Percentiles rank a stretch among this genome's conserved stretches.
These are phyloP conservation scores for Macrotis lagotis DNA, from an alignment of 2,113 vertebrate genomes.

Conservation along the genomic window DNA sequence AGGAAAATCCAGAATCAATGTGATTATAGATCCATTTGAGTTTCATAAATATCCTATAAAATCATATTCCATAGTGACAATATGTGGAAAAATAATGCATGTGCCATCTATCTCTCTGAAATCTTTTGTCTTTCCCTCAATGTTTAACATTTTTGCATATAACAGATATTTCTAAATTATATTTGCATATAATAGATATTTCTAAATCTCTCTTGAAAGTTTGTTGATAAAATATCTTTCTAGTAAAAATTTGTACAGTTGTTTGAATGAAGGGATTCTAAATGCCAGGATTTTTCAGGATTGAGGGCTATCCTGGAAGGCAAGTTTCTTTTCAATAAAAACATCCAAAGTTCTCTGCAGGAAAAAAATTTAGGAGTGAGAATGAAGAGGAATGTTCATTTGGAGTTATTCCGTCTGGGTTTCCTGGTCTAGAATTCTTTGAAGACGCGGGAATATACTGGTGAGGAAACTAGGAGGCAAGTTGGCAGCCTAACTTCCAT, in stretches of 20 bases:
- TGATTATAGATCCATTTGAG: neutral
- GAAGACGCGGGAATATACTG: neutral
- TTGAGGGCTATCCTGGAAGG: neutral
- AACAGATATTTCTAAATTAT: neutral
- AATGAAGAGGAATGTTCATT: slow-evolving; percentile 29
- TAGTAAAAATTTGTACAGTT: neutral
- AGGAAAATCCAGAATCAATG: neutral
- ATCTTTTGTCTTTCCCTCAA: neutral
- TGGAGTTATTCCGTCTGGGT: slow-evolving; percentile 5
- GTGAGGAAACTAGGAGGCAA: neutral
- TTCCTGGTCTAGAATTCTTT: neutral
- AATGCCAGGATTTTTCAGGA: neutral
- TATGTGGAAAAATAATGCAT: neutral
- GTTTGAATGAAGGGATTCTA: neutral
- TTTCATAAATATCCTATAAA: neutral
- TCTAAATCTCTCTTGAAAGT: neutral
- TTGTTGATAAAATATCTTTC: neutral
- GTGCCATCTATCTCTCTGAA: neutral
- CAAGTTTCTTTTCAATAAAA: neutral
- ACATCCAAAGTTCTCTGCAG: neutral
- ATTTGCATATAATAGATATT: neutral
- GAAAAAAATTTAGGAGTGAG: neutral
- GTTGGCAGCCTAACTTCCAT: neutral
- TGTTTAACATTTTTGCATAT: neutral
- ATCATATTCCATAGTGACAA: neutral